Evolutionary conservation across 2,888 invertebrate genomes (phyloP), one percentile per base, ranked within the genome.

Genomic region (Catonia carolina): DNA sequence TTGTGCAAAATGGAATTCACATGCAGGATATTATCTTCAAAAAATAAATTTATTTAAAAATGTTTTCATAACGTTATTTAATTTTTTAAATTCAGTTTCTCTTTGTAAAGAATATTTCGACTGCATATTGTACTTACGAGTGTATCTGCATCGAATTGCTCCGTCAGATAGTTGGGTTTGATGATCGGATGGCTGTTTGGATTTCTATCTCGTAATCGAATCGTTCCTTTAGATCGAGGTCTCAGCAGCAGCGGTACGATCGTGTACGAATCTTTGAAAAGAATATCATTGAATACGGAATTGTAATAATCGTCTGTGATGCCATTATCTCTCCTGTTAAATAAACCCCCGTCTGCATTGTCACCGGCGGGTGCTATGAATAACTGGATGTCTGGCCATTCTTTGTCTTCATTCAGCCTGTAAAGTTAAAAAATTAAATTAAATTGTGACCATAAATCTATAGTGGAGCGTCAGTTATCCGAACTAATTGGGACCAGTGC

Each of bases 121-220:
- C n/a, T n/a, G n/a, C n/a, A n/a, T n/a, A n/a, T n/a, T n/a, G n/a
- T 33, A 49, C 61, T 59, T 58, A 64, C 65, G 60, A 65, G 51
- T 7, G 61, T 61, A 18, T 77, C 74, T 12, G 89, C 69, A 68
- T 94, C 94, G 33, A 79, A 72, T 0, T 83, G 83, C 66, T 89
- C 79, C 0, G 79, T 72, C 66, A 83, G 86, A 70, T 96, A 96
- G 71, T 94, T 93, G 0, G 96, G 88, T 71, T 88, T 85, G 59
- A 97, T 90, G n/a, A 82, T 71, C 0, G 95, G 92, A 62, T 86
- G 82, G 0, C 84, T 78, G 54, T 77, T 75, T 0, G 92, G 86
- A 69, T 89, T 78, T 0, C 75, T 74, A 48, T 86, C 84, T 63
- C 75, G 78, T 1, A 97, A 72, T 63, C 79, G 74, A 12, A 91